Base-by-base conservation (phyloP, 30 jellyfish, hydroid and myxozoan genomes). In the Aurelia coerulea region DNA sequence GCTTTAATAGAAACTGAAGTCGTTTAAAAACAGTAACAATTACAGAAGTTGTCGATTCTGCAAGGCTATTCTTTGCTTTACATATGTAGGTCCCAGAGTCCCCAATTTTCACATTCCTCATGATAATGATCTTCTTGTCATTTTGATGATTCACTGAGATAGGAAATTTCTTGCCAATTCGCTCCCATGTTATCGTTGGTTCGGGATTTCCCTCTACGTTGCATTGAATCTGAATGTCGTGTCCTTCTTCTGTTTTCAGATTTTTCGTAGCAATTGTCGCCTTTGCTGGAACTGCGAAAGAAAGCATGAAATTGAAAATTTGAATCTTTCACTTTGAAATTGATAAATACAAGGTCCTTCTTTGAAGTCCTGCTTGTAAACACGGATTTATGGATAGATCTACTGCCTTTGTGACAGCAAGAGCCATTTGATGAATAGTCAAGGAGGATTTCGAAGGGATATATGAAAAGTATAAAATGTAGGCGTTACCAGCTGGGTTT, bases 171-270 rank as follows among this genome's bases (percentile, higher is more conserved):
- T 19, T 18, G 17, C 72, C 85, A 16, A 18, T 68, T 74, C 85
- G 7, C 56, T 50, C 53, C 85, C 85, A 74, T 31, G 73, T 42
- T 4, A 74, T 64, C 35, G 53, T 53, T 42, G 85, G 85, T 52
- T 74, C 51, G 0, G 85, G 85, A 33, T 37, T 37, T 50, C 85
- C 85, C 34, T 74, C 73, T 3, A 74, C 85, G 14, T 46, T 64
- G 53, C 85, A 74, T 32, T 31, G 32, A 35, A 80, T 65, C 7
- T 34, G 31, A 60, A 78, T 54, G 63, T 78, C 66, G 32, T 46
- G 19, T 39, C 85, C 85, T 18, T 35, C 59, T 51, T 74, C 85
- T 74, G 85, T 42, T 42, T 53, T 23, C 49, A 74, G 16, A 7
- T 23, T 11, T 74, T 49, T 74, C 0, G 29, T 18, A 16, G 49